Evolutionary conservation across 2,797 vertebrate genomes (phyloP), one percentile per base, ranked within the genome.

Genomic region (Nannoperca australis): DNA sequence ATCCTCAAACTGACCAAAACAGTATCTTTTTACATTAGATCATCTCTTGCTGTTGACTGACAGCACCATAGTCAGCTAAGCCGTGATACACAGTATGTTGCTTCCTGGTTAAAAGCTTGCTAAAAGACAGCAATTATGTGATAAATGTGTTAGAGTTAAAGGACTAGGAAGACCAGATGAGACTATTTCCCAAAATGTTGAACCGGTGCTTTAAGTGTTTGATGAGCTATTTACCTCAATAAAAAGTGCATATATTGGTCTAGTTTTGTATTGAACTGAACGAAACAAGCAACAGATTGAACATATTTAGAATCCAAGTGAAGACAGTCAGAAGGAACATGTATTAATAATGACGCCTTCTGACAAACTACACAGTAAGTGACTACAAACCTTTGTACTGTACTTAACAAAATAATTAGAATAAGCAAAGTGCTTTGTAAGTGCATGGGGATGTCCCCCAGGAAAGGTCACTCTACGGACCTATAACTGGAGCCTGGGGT

Each of bases 1-100:
- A 69, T 53, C 36, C 34, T 63, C 3, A 75, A 70, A 75, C 27
- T 61, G 34, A 71, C 5, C 7, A 3, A 13, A 69, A 34, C 53
- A 38, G 53, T 22, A 56, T 38, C 10, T 1, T 49, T 65, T 64
- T 65, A 9, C 38, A 47, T 44, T 38, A 30, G 7, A 22, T 45
- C 18, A 5, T 13, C 11, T 27, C 27, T 34, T 49, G n/a, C 11
- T 50, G 24, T 44, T 47, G 32, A 61, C 42, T 54, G 17, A 49
- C 45, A 22, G 51, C 5, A 5, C n/a, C 22, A 24, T 55, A 60
- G 5, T 45, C 24, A 11, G 47, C 64, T 51, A 11, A 34, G 14
- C 11, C 5, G 5, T 65, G 30, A 58, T 11, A 20, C 22, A 54
- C 53, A 60, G 27, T 7, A 8, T 50, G 5, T 14, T 50, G 27